Percentiles rank a stretch among this genome's conserved stretches.
phyloP scores from a whole-genome alignment of 2,888 invertebrate genomes.

The Patella depressa region DNA sequence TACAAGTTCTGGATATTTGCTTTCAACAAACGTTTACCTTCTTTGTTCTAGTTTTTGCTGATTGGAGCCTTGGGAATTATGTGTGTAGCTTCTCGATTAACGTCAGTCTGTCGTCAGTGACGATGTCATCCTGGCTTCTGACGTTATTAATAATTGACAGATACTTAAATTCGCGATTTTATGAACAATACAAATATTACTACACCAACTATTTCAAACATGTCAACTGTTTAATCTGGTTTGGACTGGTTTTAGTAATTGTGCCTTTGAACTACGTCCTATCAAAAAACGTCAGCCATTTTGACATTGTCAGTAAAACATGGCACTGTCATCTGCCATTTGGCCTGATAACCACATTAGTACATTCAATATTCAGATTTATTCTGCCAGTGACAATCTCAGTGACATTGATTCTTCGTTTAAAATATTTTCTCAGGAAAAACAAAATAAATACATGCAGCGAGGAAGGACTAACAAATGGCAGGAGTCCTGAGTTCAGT shows the following conservation, averaged over 20 bases:
- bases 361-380: background rate
- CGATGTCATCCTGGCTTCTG: background rate
- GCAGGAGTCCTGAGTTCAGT: too few relatives aligned
- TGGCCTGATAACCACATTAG: background rate
- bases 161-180: background rate
- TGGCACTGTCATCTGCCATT: conserved; percentile 7
- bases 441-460: background rate
- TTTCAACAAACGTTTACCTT: background rate
- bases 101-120: background rate
- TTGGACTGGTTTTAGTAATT: background rate
- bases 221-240: background rate
- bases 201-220: background rate
- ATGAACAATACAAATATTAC: background rate
- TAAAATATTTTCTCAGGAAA: background rate
- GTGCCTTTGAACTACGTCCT: background rate
- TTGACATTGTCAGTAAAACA: background rate
- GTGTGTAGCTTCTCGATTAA: conserved; percentile 7
- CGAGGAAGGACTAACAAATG: too few relatives aligned
- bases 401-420: background rate
- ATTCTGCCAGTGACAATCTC: background rate
- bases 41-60: background rate
- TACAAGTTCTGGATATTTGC: background rate
- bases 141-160: background rate
- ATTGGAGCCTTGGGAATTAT: conserved; percentile 1
- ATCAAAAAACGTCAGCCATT: background rate